A percentile compares a stretch with the other conserved stretches of the same genome.
These are phyloP conservation scores for Latheticus oryzae DNA, from an alignment of 2,888 invertebrate species.

Conservation along the genomic window DNA sequence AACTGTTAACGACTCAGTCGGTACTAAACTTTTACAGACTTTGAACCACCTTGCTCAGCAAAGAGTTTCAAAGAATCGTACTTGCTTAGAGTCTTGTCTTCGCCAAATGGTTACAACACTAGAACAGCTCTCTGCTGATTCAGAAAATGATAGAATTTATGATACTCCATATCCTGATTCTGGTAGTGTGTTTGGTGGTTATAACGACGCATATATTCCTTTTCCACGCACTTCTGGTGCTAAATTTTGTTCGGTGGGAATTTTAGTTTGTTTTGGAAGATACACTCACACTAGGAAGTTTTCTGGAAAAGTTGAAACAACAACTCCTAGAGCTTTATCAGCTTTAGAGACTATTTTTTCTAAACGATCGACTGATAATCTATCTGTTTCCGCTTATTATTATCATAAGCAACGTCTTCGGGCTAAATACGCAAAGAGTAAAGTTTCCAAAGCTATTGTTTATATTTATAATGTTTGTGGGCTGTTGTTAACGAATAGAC, in stretches of 20 bases:
- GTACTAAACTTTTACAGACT: constrained; percentile 81
- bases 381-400: constrained; percentile 79
- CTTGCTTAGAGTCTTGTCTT: constrained; percentile 89
- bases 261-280: constrained; percentile 87
- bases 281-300: constrained; percentile 75
- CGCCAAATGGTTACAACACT: constrained; percentile 76
- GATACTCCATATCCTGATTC: constrained; percentile 52
- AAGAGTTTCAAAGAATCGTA: constrained; percentile 85
- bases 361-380: constrained; percentile 59
- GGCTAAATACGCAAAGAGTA: constrained; percentile 61
- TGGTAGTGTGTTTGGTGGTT: constrained; percentile 62
- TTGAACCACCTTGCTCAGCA: constrained; percentile 84
- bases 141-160: constrained; percentile 65
- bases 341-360: constrained; percentile 70
- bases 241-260: constrained; percentile 89
- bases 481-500: constrained; percentile 82
- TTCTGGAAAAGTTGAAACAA: constrained; percentile 78
- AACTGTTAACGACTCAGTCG: constrained; percentile 75
- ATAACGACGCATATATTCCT: constrained; percentile 85
- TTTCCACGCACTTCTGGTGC: constrained; percentile 95
- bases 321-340: constrained; percentile 83
- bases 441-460: constrained; percentile 70
- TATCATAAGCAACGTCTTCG: constrained; percentile 69
- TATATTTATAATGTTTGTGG: constrained; percentile 79
- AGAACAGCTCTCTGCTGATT: constrained; percentile 71